Conservation (phyloP, 1,140 invertebrate species). For the Phenacoccus solenopsis region DNA sequence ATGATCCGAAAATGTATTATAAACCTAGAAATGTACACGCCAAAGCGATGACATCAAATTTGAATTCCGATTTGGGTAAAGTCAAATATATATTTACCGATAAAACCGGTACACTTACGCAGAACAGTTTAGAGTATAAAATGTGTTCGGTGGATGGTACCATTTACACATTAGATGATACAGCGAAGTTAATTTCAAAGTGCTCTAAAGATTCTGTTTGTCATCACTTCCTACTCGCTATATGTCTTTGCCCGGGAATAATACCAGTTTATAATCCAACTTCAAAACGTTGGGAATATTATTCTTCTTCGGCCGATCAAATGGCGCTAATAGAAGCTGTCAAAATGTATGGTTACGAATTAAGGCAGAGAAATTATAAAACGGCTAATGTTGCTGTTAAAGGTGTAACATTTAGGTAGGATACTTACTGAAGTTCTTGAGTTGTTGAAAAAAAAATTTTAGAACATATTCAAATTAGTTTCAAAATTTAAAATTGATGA, state of each 20-base stretch:
- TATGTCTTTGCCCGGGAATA: background rate
- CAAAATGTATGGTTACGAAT: background rate
- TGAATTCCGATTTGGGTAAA: slow-evolving; percentile 87
- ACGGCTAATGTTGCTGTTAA: background rate
- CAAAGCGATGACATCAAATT: slow-evolving; percentile 44
- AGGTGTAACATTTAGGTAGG: background rate
- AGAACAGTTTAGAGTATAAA: slow-evolving; percentile 91
- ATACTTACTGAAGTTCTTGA: too few relatives aligned
- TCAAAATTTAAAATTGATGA: too few relatives aligned
- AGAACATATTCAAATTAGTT: too few relatives aligned
- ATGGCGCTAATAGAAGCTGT: background rate
- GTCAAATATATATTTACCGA: slow-evolving; percentile 95
- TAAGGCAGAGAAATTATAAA: background rate
- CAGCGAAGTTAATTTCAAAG: background rate
- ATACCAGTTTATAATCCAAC: background rate
- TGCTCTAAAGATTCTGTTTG: background rate
- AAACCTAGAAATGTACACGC: background rate
- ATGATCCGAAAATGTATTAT: background rate
- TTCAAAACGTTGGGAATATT: background rate
- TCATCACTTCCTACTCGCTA: background rate
- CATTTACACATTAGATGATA: background rate
- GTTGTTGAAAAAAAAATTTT: too few relatives aligned
- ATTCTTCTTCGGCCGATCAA: background rate
- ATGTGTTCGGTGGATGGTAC: slow-evolving; percentile 72
- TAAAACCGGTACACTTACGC: slow-evolving; percentile 93